Base-by-base conservation (phyloP, 2,797 vertebrate species). In the Cheirogaleus major region DNA sequence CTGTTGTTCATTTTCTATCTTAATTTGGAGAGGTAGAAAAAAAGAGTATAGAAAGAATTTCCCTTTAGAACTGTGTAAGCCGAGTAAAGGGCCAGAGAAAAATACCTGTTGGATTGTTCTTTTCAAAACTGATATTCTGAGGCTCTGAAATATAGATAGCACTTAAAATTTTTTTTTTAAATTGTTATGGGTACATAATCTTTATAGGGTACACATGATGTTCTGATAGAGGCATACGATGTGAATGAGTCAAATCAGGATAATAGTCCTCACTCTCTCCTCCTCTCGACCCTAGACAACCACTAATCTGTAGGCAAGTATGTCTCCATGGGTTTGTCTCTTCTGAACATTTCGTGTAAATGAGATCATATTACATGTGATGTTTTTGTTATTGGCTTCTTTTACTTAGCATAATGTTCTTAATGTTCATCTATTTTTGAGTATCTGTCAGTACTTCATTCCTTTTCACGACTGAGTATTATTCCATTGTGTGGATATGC, bases 81-180 rank as follows among this genome's bases (percentile, higher is more conserved):
- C 22, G 55, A 67, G 32, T 23, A 20, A 69, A 67, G 63, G 13
- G 45, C 27, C 22, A 80, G 91, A 32, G 25, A n/a, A 50, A 72
- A n/a, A 2, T n/a, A 45, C 57, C 18, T 43, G 27, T 48, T 32
- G 50, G 50, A 7, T 14, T 23, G 20, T 25, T 72, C 3, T 72
- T 90, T 83, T 48, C 38, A 83, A 70, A 55, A 48, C 9, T 72
- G 23, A 11, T 57, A 17, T 72, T 84, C 84, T 73, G 48, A 86
- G 23, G 38, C 52, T 35, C 11, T 30, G 55, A n/a, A n/a, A 52
- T 38, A 27, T 41, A n/a, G 32, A 43, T 8, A 2, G 65, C 25
- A 32, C 38, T 67, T 61, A 18, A 65, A 32, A 25, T 4, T 25
- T 65, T 63, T n/a, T 65, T n/a, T n/a, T 4, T 3, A 23, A n/a